Conservation (phyloP, 2,113 vertebrate species). For the Calidris pugnax region DNA sequence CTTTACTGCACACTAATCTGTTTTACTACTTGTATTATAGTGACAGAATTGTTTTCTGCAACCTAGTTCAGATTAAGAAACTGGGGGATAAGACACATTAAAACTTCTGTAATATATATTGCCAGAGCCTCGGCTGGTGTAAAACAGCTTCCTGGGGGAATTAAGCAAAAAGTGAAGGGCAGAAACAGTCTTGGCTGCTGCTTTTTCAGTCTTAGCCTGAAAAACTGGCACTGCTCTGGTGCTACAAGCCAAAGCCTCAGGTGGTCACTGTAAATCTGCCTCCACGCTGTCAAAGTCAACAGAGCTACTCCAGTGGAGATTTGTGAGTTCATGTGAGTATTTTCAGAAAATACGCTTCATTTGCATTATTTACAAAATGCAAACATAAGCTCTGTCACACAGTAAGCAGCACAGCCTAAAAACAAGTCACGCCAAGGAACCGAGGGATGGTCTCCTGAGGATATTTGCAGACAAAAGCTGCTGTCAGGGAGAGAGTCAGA, state of each 20-base stretch:
- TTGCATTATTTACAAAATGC: not conserved
- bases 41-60: conserved; percentile 57
- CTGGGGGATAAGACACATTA: conserved; percentile 42
- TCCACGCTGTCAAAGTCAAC: conserved; percentile 12
- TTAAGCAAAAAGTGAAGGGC: not conserved
- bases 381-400: not conserved
- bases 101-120: conserved; percentile 44
- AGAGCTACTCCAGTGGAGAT: not conserved
- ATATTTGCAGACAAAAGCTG: not conserved
- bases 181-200: not conserved
- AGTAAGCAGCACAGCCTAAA: not conserved
- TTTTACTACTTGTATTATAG: conserved; percentile 49
- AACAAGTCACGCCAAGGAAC: not conserved
- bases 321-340: not conserved
- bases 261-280: conserved; percentile 16
- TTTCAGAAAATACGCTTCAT: not conserved
- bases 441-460: not conserved
- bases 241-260: conserved; percentile 5
- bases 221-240: not conserved
- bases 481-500: not conserved
- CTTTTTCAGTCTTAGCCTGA: conserved; percentile 2
- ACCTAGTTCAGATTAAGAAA: conserved; percentile 55
- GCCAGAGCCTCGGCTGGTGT: not conserved
- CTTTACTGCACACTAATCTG: conserved; percentile 59
- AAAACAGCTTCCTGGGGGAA: conserved; percentile 29